Evolutionary conservation across 2,113 vertebrate species (phyloP), one percentile per base, ranked within the genome.

Genomic region (Phocoena phocoena): DNA sequence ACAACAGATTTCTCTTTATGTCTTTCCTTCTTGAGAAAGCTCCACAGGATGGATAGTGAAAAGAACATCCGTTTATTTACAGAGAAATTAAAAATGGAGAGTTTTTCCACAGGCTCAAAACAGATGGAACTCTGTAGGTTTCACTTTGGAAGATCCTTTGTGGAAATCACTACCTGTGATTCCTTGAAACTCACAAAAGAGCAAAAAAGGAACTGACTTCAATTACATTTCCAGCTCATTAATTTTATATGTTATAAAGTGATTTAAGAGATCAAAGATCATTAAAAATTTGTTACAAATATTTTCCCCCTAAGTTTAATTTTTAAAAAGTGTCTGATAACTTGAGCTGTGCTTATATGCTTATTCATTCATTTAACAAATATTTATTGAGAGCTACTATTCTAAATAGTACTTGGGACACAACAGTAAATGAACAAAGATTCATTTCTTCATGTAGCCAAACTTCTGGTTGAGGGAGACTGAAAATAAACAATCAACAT

Each of bases 111-210:
- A 68, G 23, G 23, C 63, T 90, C n/a, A n/a, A 55, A 62, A 62
- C 33, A 93, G 44, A n/a, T 71, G 17, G 21, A 20, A 50, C 26
- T 85, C 44, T 62, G 17, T 81, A 71, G 63, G 18, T 74, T 96
- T 70, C 11, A 50, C 20, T 88, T 68, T n/a, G 58, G 60, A 87
- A 88, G 50, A 25, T 87, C 71, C 26, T 68, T 41, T 62, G 21
- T 65, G 79, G 50, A 80, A 74, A 41, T 87, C 33, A 63, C 44
- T 82, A 25, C 67, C 28, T 21, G 12, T 38, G 63, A 89, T 92
- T 89, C 4, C 44, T 82, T 82, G 17, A 91, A 80, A 76, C 80
- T 83, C 44, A 91, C 25, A 67, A 95, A 73, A 63, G 38, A 96
- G 1, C 26, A 74, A 38, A 90, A 88, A 86, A 92, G 26, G 44